A percentile compares a stretch with the other conserved stretches of the same genome.
Evolutionary conservation across 2,797 vertebrate species (phyloP).

Genomic region (Odontamblyopus rebecca): DNA sequence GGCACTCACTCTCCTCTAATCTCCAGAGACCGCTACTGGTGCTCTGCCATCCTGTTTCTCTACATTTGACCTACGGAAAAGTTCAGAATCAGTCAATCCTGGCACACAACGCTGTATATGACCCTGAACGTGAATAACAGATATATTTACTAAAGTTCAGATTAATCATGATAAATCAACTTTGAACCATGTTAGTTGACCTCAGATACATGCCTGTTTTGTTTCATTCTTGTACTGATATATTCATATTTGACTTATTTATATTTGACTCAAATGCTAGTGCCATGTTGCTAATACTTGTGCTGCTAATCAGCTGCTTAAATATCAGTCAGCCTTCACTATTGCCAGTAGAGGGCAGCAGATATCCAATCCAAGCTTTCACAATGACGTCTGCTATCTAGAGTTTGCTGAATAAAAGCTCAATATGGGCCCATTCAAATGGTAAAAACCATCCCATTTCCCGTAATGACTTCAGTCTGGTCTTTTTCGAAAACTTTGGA

Average conservation of each 20-base stretch:
- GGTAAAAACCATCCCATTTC: background rate
- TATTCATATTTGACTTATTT: too few relatives aligned
- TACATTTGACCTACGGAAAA: slow-evolving; percentile 7
- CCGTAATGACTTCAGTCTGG: background rate
- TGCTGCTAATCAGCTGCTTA: background rate
- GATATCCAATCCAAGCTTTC: background rate
- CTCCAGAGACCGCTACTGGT: slow-evolving; percentile 2
- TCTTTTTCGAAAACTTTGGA: background rate
- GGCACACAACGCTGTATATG: background rate
- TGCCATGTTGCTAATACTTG: background rate
- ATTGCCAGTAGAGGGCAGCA: background rate
- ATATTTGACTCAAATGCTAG: background rate
- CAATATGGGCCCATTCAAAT: background rate
- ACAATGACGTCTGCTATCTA: background rate
- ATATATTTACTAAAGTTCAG: background rate
- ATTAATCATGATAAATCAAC: background rate
- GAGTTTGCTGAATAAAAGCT: background rate
- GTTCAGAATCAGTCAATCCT: background rate
- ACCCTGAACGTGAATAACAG: background rate
- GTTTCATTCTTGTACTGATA: too few relatives aligned
- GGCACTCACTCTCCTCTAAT: slow-evolving; percentile 7
- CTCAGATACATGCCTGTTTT: background rate
- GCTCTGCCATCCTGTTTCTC: slow-evolving; percentile 11
- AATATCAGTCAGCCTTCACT: background rate
- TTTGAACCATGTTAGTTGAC: background rate